phyloP scores from a whole-genome alignment of 35 echinoderm and acorn worm genomes.

The Holothuria glaberrima region DNA sequence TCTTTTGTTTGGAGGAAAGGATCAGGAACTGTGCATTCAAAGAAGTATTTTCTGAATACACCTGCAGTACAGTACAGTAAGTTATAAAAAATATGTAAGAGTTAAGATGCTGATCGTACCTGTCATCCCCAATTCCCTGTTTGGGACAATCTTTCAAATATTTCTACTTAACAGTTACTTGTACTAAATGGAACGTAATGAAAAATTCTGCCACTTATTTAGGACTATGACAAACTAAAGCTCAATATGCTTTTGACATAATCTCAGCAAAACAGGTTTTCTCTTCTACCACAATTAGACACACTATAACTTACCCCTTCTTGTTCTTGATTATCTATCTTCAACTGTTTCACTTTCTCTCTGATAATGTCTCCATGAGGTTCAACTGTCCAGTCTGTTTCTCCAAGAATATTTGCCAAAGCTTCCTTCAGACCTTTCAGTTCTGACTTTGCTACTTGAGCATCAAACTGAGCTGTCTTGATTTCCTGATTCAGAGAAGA shows the following conservation, averaged over 20 bases:
- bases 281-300: not conserved
- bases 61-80: too few relatives aligned
- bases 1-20: too few relatives aligned
- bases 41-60: too few relatives aligned
- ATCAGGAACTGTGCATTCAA: too few relatives aligned
- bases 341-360: conserved; percentile 73
- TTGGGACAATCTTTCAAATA: too few relatives aligned
- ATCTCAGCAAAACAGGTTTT: not conserved
- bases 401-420: conserved; percentile 67
- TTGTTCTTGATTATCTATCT: conserved; percentile 60
- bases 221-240: not conserved
- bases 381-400: conserved; percentile 38
- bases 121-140: too few relatives aligned
- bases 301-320: conserved; percentile 58
- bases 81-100: too few relatives aligned
- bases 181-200: not conserved
- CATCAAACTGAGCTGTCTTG: conserved; percentile 74
- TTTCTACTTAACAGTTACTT: too few relatives aligned
- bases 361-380: conserved; percentile 75
- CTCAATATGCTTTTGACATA: not conserved
- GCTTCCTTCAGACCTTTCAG: conserved; percentile 90
- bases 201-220: not conserved
- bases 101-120: too few relatives aligned
- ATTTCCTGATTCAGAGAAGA: conserved; percentile 64
- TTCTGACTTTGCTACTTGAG: conserved; percentile 78